A percentile compares a stretch with the other conserved stretches of the same genome.
Conservation (phyloP, 1,140 invertebrate species). For the Elymnias hypermnestra region DNA sequence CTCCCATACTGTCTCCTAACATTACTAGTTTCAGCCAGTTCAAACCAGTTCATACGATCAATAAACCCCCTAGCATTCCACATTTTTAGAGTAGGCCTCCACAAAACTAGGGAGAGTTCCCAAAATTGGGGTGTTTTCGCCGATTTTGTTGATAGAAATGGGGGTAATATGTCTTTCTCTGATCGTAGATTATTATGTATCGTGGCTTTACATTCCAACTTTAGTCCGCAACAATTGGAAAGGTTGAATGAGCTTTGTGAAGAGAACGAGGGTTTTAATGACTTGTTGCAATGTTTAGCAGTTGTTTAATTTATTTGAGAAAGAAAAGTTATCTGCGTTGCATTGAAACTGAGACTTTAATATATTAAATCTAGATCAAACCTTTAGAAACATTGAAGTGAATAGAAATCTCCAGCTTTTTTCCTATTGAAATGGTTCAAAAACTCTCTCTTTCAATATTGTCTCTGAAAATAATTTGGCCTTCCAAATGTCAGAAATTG, state of each 20-base stretch:
- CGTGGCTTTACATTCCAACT: constrained; percentile 56
- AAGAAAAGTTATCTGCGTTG: neutral
- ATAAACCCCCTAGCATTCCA: constrained; percentile 39
- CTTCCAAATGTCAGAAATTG: too few relatives aligned
- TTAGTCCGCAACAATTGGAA: constrained; percentile 49
- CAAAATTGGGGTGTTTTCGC: constrained; percentile 39
- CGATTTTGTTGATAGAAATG: constrained; percentile 25
- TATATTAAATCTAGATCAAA: too few relatives aligned
- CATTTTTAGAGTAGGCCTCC: constrained; percentile 44
- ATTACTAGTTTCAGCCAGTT: constrained; percentile 57
- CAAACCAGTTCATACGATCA: constrained; percentile 44
- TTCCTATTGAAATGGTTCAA: too few relatives aligned
- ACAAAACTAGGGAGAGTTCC: constrained; percentile 15
- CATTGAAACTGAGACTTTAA: too few relatives aligned
- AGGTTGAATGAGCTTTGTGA: constrained; percentile 59
- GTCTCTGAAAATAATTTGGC: too few relatives aligned
- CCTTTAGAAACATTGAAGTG: too few relatives aligned
- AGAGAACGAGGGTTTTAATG: constrained; percentile 42
- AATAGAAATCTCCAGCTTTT: too few relatives aligned
- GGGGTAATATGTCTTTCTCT: constrained; percentile 41
- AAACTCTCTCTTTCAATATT: too few relatives aligned
- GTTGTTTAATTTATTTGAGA: neutral
- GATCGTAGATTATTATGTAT: constrained; percentile 67
- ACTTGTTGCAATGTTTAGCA: constrained; percentile 49
- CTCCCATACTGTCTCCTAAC: constrained; percentile 54